phyloP scores from a whole-genome alignment of 2,113 vertebrate genomes.

The Hoplias malabaricus region DNA sequence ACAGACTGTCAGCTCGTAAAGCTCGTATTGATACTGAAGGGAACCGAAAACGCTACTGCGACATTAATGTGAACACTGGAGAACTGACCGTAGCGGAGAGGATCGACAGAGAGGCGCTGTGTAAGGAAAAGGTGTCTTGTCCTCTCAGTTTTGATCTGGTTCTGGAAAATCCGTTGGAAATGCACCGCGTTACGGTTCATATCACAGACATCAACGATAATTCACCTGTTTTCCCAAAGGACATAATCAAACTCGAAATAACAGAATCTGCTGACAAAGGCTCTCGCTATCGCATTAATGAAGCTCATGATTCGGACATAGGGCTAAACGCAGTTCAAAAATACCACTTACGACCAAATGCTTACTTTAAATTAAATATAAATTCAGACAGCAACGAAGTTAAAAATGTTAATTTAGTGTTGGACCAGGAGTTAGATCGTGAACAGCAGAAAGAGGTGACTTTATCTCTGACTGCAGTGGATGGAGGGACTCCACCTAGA shows the following conservation, averaged over 20 bases:
- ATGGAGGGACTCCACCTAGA: conserved; percentile 71
- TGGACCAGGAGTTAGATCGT: conserved; percentile 69
- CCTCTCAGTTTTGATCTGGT: conserved; percentile 70
- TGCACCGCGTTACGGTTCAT: conserved; percentile 58
- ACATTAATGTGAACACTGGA: conserved; percentile 65
- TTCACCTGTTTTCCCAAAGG: conserved; percentile 61
- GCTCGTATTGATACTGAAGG: conserved; percentile 72
- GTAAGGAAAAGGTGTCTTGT: conserved; percentile 63
- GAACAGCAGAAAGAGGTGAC: conserved; percentile 61
- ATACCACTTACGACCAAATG: conserved; percentile 63
- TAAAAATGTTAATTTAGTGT: conserved; percentile 56
- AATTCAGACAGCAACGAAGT: conserved; percentile 53
- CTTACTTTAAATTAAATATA: conserved; percentile 52
- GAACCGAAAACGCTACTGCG: conserved; percentile 62
- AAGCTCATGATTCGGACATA: conserved; percentile 58
- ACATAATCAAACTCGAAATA: conserved; percentile 63
- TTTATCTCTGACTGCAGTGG: conserved; percentile 70
- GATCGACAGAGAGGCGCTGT: conserved; percentile 76
- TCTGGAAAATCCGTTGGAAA: conserved; percentile 58
- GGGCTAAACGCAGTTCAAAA: conserved; percentile 72
- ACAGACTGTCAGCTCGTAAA: conserved; percentile 71
- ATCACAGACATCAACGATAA: conserved; percentile 80
- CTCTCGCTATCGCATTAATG: conserved; percentile 57
- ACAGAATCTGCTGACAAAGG: conserved; percentile 64
- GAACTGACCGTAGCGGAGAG: conserved; percentile 69